These are phyloP conservation scores for Rutilus rutilus DNA, from an alignment of 2,113 vertebrate genomes.

Conservation along the genomic window DNA sequence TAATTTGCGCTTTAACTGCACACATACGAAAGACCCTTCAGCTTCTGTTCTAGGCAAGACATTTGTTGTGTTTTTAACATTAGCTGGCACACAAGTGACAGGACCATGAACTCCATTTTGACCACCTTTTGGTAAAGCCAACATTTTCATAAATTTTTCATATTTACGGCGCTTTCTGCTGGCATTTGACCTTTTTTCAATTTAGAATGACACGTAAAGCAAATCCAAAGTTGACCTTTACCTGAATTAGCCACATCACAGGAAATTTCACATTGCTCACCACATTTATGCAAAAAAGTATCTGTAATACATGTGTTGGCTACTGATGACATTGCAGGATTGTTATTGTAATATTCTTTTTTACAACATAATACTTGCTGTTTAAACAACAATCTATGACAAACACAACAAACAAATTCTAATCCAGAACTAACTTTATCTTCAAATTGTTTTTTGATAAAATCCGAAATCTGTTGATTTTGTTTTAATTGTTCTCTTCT, in stretches of 20 bases:
- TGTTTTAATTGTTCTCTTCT: background rate
- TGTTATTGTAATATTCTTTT: background rate
- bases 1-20: slow-evolving; percentile 33
- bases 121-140: slow-evolving; percentile 21
- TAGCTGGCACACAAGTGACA: background rate
- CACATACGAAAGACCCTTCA: background rate
- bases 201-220: slow-evolving; percentile 10
- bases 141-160: slow-evolving; percentile 38
- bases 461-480: background rate
- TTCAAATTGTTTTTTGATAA: slow-evolving; percentile 6
- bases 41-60: background rate
- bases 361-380: background rate
- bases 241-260: background rate
- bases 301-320: slow-evolving; percentile 24
- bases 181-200: slow-evolving; percentile 32
- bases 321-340: background rate
- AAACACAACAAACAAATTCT: slow-evolving; percentile 21
- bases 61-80: background rate
- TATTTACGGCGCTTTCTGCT: slow-evolving; percentile 22
- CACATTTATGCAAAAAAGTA: slow-evolving; percentile 23
- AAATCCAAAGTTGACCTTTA: slow-evolving; percentile 17
- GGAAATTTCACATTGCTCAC: background rate
- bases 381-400: background rate
- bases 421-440: background rate
- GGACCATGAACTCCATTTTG: slow-evolving; percentile 48